Evolutionary conservation across 2,113 vertebrate genomes (phyloP).

Genomic region (Hemiprocne comata): DNA sequence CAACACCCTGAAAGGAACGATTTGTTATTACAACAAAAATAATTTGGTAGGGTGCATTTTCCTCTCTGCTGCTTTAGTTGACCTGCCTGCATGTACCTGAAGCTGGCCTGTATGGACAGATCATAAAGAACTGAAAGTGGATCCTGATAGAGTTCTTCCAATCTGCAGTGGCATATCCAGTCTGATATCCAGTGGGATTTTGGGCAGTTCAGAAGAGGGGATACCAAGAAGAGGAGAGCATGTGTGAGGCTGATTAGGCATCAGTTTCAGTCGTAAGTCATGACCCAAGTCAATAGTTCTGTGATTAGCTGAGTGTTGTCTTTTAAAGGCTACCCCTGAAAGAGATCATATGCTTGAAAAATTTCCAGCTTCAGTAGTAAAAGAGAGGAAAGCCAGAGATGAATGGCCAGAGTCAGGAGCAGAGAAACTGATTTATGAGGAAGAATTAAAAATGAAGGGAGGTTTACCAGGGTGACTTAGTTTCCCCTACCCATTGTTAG

Average conservation of each 20-base stretch:
- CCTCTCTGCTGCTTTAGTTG: background rate
- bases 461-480: background rate
- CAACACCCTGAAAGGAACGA: background rate
- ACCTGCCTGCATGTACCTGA: accelerated
- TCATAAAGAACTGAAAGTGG: background rate
- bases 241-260: background rate
- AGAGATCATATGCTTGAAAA: background rate
- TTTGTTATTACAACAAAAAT: background rate
- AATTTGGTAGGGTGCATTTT: background rate
- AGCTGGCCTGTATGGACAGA: background rate
- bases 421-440: background rate
- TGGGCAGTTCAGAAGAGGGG: background rate
- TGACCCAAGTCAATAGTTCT: background rate
- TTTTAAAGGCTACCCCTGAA: background rate
- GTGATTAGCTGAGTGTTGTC: background rate
- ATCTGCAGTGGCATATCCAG: background rate
- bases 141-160: background rate
- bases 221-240: background rate
- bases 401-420: background rate
- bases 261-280: background rate
- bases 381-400: background rate
- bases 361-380: background rate
- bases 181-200: background rate
- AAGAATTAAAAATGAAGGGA: background rate
- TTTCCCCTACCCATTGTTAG: background rate